Conservation (phyloP, 1,140 invertebrate species). For the Babylonia areolata region DNA sequence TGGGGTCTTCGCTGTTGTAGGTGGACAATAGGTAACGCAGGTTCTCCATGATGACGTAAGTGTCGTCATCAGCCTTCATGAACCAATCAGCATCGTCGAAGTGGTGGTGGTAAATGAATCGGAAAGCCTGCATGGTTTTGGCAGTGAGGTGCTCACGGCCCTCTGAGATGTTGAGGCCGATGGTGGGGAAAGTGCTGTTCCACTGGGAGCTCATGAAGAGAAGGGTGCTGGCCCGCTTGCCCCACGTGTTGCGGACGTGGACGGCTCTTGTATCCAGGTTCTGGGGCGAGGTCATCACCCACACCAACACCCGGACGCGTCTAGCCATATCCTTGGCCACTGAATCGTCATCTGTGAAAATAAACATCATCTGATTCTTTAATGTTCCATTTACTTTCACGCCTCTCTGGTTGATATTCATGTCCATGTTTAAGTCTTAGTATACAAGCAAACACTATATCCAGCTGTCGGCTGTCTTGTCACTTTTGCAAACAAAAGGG, state of each 20-base stretch:
- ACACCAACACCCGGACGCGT: constrained; percentile 88
- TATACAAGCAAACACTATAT: not conserved
- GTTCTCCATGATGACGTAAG: constrained; percentile 82
- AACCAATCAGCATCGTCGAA: constrained; percentile 71
- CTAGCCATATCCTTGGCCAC: constrained; percentile 84
- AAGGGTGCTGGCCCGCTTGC: constrained; percentile 89
- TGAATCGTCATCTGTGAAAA: constrained; percentile 74
- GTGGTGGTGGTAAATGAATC: constrained; percentile 76
- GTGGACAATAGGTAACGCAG: constrained; percentile 68
- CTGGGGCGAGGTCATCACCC: constrained; percentile 94
- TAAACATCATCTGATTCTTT: constrained; percentile 18
- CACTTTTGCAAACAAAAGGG: not conserved
- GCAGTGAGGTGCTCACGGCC: constrained; percentile 61
- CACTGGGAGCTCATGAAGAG: constrained; percentile 67
- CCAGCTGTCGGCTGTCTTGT: not conserved
- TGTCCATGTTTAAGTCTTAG: too few species aligned
- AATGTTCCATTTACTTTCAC: too few species aligned
- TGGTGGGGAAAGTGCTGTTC: constrained; percentile 60
- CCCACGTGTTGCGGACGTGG: constrained; percentile 97
- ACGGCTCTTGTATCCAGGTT: constrained; percentile 93
- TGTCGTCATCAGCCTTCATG: constrained; percentile 80
- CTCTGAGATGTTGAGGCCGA: constrained; percentile 60
- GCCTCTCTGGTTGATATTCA: too few species aligned
- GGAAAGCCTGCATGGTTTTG: constrained; percentile 83
- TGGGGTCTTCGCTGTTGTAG: constrained; percentile 53